Conservation (phyloP, 1,140 invertebrate genomes). For the Micrasema minimum region DNA sequence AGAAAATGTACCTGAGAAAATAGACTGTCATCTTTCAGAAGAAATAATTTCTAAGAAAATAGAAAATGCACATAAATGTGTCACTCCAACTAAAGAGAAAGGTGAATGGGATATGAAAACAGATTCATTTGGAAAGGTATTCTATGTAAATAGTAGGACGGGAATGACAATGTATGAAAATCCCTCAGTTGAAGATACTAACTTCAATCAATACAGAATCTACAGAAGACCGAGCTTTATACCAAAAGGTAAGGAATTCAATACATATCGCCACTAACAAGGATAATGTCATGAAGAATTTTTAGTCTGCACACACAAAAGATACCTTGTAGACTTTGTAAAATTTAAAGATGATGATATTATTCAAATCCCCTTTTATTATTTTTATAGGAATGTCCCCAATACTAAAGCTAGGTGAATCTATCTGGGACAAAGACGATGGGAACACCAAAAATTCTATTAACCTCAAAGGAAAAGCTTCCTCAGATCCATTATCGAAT, state of each 20-base stretch:
- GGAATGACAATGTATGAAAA: constrained; percentile 45
- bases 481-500: constrained; percentile 55
- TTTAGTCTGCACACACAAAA: no score
- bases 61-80: neutral
- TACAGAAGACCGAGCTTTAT: constrained; percentile 56
- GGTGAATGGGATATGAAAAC: constrained; percentile 36
- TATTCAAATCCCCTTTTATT: no score
- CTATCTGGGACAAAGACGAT: neutral
- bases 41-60: constrained; percentile 1
- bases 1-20: no score
- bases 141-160: constrained; percentile 39
- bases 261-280: neutral
- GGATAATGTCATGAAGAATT: no score
- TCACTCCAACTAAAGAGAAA: neutral
- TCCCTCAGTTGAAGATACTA: constrained; percentile 48
- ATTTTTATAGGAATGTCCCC: constrained; percentile 58
- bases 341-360: no score
- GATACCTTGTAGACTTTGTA: no score
- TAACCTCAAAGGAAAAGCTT: constrained; percentile 49
- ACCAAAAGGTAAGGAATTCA: constrained; percentile 56
- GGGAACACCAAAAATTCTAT: neutral
- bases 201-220: constrained; percentile 42
- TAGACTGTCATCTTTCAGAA: neutral
- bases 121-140: constrained; percentile 39
- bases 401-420: constrained; percentile 54